Evolutionary conservation across 2,888 invertebrate species (phyloP).

Genomic region (Pheosia gnoma): DNA sequence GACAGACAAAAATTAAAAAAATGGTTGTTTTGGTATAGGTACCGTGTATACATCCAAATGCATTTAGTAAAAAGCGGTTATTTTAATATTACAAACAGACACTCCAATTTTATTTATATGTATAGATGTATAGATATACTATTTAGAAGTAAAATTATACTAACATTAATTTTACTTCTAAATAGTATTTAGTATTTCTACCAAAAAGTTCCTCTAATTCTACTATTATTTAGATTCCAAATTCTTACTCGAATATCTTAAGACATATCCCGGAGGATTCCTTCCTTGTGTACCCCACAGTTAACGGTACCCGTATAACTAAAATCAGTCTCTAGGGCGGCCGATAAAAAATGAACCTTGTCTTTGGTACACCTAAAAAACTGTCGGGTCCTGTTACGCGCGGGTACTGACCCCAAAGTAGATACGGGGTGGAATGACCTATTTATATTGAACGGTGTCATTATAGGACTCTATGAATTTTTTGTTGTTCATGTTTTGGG

Average conservation of each 20-base stretch:
- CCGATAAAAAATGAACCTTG: constrained; percentile 76
- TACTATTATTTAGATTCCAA: neutral
- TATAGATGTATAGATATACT: too few relatives aligned
- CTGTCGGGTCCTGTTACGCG: constrained; percentile 72
- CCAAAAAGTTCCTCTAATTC: too few relatives aligned
- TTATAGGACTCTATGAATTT: constrained; percentile 50
- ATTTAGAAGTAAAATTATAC: too few relatives aligned
- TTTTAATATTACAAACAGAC: too few relatives aligned
- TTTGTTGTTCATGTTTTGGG: constrained; percentile 38
- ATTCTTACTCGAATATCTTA: constrained; percentile 40
- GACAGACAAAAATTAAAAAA: too few relatives aligned
- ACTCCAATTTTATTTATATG: too few relatives aligned
- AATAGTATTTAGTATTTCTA: too few relatives aligned
- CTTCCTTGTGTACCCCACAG: constrained; percentile 44
- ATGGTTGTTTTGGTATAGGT: too few relatives aligned
- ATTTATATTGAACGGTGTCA: constrained; percentile 77
- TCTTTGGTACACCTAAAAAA: constrained; percentile 66
- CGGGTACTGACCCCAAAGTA: constrained; percentile 71
- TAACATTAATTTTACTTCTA: too few relatives aligned
- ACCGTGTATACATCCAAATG: too few relatives aligned
- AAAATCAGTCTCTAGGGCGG: constrained; percentile 71
- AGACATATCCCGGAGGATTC: constrained; percentile 43
- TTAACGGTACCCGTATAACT: constrained; percentile 78
- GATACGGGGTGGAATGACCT: constrained; percentile 77
- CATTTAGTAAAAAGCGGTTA: too few relatives aligned